Conservation (phyloP, 2,797 vertebrate genomes). For the Sebastes taczanowskii region DNA sequence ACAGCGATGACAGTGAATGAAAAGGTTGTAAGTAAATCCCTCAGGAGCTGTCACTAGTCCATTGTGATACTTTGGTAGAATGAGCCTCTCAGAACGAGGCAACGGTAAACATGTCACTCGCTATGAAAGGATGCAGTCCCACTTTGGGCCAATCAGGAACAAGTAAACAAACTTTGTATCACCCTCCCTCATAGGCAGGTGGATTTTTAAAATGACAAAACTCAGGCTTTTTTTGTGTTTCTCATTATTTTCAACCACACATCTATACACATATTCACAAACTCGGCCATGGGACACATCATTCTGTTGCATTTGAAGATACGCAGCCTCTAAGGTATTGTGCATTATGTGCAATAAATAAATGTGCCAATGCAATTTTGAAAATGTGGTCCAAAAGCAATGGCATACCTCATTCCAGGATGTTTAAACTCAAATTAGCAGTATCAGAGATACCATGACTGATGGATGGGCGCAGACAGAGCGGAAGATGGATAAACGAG, state of each 20-base stretch:
- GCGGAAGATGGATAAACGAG: neutral
- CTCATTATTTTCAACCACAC: neutral
- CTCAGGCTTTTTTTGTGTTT: neutral
- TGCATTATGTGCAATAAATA: neutral
- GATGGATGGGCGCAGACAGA: neutral
- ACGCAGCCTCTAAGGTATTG: neutral
- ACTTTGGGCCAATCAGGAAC: slow-evolving; percentile 20
- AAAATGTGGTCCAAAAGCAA: neutral
- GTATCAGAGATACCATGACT: neutral
- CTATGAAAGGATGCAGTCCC: slow-evolving; percentile 10
- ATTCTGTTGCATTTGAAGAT: neutral
- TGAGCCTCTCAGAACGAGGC: slow-evolving; percentile 26
- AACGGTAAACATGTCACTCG: slow-evolving; percentile 24
- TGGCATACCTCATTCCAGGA: neutral
- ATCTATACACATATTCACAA: neutral
- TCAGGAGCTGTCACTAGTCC: slow-evolving; percentile 36
- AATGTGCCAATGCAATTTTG: neutral
- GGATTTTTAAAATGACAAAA: neutral
- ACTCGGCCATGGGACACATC: neutral
- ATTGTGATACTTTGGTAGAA: slow-evolving; percentile 13
- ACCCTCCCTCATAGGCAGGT: neutral
- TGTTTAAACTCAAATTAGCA: neutral
- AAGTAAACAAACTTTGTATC: slow-evolving; percentile 17
- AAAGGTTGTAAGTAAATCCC: slow-evolving; percentile 40
- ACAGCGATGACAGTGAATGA: slow-evolving; percentile 43